Evolutionary conservation across 2,113 vertebrate genomes (phyloP), one percentile per base, ranked within the genome.

Genomic region (Phyllostomus discolor): DNA sequence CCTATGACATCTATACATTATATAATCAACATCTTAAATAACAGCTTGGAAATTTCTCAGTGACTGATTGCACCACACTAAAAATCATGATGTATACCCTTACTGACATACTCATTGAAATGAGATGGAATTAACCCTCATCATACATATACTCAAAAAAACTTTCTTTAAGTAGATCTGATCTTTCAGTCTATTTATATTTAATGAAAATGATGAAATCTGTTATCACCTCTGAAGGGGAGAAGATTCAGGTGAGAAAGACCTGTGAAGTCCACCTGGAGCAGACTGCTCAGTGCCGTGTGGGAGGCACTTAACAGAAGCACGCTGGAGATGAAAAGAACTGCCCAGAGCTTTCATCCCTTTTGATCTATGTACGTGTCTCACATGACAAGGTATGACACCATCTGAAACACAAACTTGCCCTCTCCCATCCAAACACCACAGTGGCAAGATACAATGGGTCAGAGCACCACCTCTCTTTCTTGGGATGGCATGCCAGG

Each of bases 11-110:
- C 28, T 72, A 33, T 84, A 10, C 28, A 57, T 66, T 72, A 78
- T 75, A 75, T 62, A 94, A 88, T 92, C 91, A 92, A 88, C 83
- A 96, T 70, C 66, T 89, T 92, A 91, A 92, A 64, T 81, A 89
- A 79, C 43, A 90, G 41, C 64, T 95, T 93, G 92, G 46, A 94
- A 88, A 90, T 54, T 64, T 67, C 54, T 96, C 84, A 94, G 28
- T 83, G 87, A 87, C 50, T 90, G 41, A 35, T 82, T 96, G 20
- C 5, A 62, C 20, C 35, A 26, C 48, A 52, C 43, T 90, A 90
- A 96, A 96, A 85, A 81, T 50, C 12, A 26, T 83, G 16, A 73
- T 75, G 31, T 26, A 28, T 24, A 84, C 4, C 75, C 69, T 90
- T 41, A 73, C 62, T 84, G 12, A 22, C 46, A 64, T 48, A 54